Conservation (phyloP, 2,888 invertebrate species). For the Ceratothoa steindachneri region DNA sequence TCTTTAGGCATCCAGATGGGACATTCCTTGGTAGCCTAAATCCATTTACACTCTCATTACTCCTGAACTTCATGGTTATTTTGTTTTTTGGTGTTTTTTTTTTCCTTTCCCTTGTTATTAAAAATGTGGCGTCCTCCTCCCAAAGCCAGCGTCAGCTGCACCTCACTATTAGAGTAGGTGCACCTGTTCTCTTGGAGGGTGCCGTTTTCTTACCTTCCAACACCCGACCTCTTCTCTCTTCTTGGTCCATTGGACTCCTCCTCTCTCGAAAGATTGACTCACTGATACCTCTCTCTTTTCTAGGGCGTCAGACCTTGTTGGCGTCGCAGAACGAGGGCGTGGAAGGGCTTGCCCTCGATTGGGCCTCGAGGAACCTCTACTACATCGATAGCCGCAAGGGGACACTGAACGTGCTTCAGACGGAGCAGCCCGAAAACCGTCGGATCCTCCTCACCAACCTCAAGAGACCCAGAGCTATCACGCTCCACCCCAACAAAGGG, state of each 20-base stretch:
- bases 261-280: too few relatives aligned
- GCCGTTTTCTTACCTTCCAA: too few relatives aligned
- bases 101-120: too few relatives aligned
- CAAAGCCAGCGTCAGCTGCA: too few relatives aligned
- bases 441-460: conserved; percentile 78
- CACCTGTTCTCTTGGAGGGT: too few relatives aligned
- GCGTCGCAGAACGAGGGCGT: conserved; percentile 96
- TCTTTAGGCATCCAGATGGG: background rate
- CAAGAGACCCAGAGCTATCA: conserved; percentile 90
- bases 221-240: too few relatives aligned
- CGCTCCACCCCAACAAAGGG: conserved; percentile 92
- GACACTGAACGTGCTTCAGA: conserved; percentile 85
- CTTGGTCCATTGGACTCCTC: too few relatives aligned
- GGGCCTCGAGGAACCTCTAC: conserved; percentile 91
- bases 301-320: conserved; percentile 72
- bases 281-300: too few relatives aligned
- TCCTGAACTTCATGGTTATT: background rate
- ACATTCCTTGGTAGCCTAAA: background rate
- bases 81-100: background rate
- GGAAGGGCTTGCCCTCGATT: conserved; percentile 90
- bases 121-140: too few relatives aligned
- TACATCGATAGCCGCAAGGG: conserved; percentile 93
- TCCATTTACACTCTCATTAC: too few relatives aligned
- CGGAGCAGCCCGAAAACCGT: conserved; percentile 76
- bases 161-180: too few relatives aligned